Evolutionary conservation across 2,888 invertebrate species (phyloP), one percentile per base, ranked within the genome.

Genomic region (Cyclophora punctaria): DNA sequence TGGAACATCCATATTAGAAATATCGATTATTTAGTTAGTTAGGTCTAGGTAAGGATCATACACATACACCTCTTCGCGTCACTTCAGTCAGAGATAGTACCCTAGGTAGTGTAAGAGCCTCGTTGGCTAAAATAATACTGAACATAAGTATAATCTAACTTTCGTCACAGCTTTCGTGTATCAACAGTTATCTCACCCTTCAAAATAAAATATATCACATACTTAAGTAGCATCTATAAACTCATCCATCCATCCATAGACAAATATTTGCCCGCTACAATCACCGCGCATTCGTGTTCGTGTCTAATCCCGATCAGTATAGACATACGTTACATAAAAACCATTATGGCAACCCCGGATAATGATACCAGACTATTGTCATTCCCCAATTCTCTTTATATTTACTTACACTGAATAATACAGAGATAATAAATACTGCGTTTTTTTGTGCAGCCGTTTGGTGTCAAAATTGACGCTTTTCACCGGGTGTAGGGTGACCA

Each of bases 331-430:
- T 60, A 64, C 64, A 73, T 67, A 78, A 76, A 79, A 80, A 78
- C 48, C 75, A 75, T 73, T 72, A 78, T 73, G 66, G 54, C 66
- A 66, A 68, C 69, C 74, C 71, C 66, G 68, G 59, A 81, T 81
- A 82, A 80, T 77, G 74, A 70, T 62, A 61, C 62, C 64, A 62
- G 61, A 66, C 83, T 82, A 81, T 82, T 75, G 73, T 69, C 71
- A 73, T 74, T 76, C 75, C 70, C 65, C 64, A 67, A 71, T 73
- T 75, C 75, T 73, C 73, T 71, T 72, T 75, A 66, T 79, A 83
- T 83, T 83, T 85, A 85, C 83, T 82, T 83, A 75, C 78, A 37
- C 66, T 69, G 80, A 81, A 83, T 80, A 80, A 83, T 84, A 80
- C 77, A 81, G 80, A 79, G 76, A 86, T 85, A 84, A 85, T 85